Conservation (phyloP, 2,113 vertebrate genomes). For the Phrynosoma platyrhinos region DNA sequence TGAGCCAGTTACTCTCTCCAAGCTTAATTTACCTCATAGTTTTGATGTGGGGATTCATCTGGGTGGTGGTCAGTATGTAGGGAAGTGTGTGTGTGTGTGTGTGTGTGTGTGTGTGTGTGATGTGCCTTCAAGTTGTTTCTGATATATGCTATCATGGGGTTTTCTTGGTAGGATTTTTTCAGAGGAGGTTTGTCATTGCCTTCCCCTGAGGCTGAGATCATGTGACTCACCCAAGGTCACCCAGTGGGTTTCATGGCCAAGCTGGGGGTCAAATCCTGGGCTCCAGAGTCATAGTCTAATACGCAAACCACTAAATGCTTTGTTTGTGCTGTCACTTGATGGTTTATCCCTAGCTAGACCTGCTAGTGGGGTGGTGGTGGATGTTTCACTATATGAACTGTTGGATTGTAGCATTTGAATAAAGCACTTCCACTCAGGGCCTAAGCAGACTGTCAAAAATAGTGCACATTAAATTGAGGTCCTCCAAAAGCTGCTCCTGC, state of each 20-base stretch:
- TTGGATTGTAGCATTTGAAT: neutral
- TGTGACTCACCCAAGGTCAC: too few species aligned
- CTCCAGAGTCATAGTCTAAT: neutral
- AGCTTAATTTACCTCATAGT: neutral
- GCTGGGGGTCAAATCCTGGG: too few species aligned
- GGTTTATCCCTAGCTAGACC: slow-evolving; percentile 8
- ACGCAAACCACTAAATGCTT: neutral
- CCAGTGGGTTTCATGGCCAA: too few species aligned
- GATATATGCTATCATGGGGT: too few species aligned
- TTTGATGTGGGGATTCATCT: neutral
- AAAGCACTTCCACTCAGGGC: too few species aligned
- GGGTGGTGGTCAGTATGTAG: neutral
- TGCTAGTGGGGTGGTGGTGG: slow-evolving; percentile 20
- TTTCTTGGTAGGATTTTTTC: too few species aligned
- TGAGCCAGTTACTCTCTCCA: neutral
- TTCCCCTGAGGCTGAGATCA: too few species aligned
- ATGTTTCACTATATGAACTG: slow-evolving; percentile 39
- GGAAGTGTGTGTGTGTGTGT: neutral
- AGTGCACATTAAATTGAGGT: too few species aligned
- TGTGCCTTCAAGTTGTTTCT: too few species aligned
- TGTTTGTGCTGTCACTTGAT: neutral
- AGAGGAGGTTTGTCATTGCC: too few species aligned
- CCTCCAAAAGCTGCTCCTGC: neutral
- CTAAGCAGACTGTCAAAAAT: too few species aligned
- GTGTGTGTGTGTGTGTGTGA: too few species aligned